Percentiles rank a stretch among this genome's conserved stretches.
phyloP scores from a whole-genome alignment of 2,113 vertebrate genomes.

The Phylloscopus whistleri region DNA sequence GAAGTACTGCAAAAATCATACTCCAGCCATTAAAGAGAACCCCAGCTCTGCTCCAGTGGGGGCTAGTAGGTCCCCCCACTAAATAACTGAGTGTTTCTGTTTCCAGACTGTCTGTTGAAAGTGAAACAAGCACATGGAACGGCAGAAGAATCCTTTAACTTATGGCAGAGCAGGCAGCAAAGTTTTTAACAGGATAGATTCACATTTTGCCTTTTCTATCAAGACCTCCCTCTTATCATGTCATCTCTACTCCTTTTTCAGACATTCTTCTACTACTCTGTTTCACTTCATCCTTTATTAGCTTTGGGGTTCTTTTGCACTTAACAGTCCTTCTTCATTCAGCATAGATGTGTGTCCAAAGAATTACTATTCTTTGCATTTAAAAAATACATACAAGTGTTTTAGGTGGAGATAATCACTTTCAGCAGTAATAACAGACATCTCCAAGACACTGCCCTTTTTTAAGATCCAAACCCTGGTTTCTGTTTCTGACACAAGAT shows the following conservation, averaged over 20 bases:
- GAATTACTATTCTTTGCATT: background rate
- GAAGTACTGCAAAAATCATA: background rate
- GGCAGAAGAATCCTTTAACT: background rate
- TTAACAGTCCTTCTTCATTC: background rate
- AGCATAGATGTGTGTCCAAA: background rate
- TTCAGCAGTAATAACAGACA: background rate
- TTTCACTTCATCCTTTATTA: background rate
- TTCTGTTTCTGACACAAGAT: background rate
- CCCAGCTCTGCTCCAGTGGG: background rate
- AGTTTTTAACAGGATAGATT: background rate
- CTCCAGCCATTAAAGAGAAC: background rate
- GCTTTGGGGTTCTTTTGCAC: background rate
- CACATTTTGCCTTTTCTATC: background rate
- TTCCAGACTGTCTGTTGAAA: background rate
- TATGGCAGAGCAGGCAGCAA: background rate
- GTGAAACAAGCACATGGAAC: background rate
- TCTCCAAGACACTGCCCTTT: background rate
- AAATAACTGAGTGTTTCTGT: background rate
- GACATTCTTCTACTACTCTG: background rate
- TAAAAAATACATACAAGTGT: background rate
- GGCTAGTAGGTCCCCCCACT: background rate
- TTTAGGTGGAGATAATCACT: background rate
- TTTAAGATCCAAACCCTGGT: background rate
- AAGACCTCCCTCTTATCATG: background rate
- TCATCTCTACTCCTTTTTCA: background rate